Evolutionary conservation across 2,113 vertebrate species (phyloP), one percentile per base, ranked within the genome.

Genomic region (Strix uralensis): DNA sequence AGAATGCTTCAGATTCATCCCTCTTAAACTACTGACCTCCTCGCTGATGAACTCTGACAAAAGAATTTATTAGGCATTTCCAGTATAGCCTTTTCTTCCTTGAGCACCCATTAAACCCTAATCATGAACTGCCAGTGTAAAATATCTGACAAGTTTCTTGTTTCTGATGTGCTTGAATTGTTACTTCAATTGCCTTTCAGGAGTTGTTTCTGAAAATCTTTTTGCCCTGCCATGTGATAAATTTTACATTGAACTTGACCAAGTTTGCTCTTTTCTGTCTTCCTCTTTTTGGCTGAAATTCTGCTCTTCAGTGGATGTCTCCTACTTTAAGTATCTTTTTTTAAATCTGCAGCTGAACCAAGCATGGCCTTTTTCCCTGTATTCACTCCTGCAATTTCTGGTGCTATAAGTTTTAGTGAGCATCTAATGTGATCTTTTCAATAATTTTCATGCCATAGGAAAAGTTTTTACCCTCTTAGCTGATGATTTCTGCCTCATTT

Each of bases 11-110:
- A 63, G 61, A 69, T 85, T 88, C 61, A 75, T 81, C 19, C 36
- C 26, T 81, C 11, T 1, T 86, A 87, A 92, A 92, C 81, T 84
- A 52, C 78, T 82, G 92, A 95, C 81, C 78, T 95, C 49, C 23
- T 93, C 62, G 49, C 49, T 73, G 17, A 29, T 52, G 54, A 93
- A 54, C 70, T 77, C 87, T 77, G 81, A 87, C 63, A 85, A 81
- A 96, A 59, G 34, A 94, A 85, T 90, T 92, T 94, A 75, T 94
- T 81, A 87, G 38, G 40, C 36, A 85, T 94, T 86, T 90, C 81
- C 34, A 62, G 34, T 87, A 9, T 61, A 74, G n/a, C 47, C 34
- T 79, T 92, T 94, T 55, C 49, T 55, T 92, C 61, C 78, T 91
- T 90, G 49, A 93, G 74, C 46, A 61, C 49, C 54, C 46, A 66